Evolutionary conservation across 2,113 vertebrate genomes (phyloP), one percentile per base, ranked within the genome.

Genomic region (Buteo buteo): DNA sequence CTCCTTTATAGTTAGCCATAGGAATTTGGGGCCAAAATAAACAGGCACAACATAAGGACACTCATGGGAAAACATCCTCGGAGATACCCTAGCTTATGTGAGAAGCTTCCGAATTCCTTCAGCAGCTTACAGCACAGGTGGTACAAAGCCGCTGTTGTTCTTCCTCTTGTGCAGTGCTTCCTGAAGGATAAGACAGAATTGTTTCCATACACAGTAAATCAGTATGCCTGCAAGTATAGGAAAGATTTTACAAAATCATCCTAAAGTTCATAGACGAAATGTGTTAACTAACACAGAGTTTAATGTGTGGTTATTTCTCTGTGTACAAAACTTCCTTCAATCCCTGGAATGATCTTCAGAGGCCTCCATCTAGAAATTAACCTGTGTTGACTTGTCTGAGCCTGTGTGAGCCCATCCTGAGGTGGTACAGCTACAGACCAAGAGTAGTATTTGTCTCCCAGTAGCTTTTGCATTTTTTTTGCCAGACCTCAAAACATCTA

Each of bases 21-120:
- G 61, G 58, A 58, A 26, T 61, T 8, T 69, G 32, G 9, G 18
- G 14, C 8, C 32, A 65, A 87, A 59, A 73, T 24, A 73, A 71
- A 66, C 14, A 44, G 13, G 8, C 9, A 18, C 34, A 38, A 34
- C 0, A 0, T 73, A 50, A 65, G 34, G 17, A 65, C 9, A 31
- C 17, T 55, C 44, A 64, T 22, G 11, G 32, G 54, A 61, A 81
- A 52, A 70, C 12, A 49, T 44, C n/a, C 22, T 52, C 47, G 49
- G 40, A 84, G 34, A 38, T 32, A n/a, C 22, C 25, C 19, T 59
- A 72, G 21, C 20, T 89, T 69, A 45, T 2, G 3, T 57, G 55
- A 72, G 49, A 67, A 44, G 9, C 11, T 83, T 67, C 17, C 17
- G 19, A 29, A 19, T 77, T 90, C 45, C 29, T 84, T 61, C 80